Base-by-base conservation (phyloP, 2,797 vertebrate species). In the Chlorospingus semifuscus region DNA sequence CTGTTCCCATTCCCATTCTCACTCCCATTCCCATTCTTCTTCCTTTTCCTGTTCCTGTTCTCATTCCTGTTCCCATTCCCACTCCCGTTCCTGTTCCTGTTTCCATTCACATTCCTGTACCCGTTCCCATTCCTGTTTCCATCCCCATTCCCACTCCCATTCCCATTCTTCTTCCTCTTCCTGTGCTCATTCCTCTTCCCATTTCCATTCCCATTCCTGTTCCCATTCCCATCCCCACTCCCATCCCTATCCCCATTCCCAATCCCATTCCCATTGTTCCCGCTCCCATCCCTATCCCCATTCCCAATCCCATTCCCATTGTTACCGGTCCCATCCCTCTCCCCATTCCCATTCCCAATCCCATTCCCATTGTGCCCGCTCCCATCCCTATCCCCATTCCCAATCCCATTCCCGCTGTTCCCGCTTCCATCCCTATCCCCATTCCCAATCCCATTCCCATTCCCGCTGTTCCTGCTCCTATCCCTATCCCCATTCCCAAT, bases 321-420 rank as follows among this genome's bases (percentile, higher is more conserved):
- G 29, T 20, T 32, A 39, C 30, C 3, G 2, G 12, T 60, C 27
- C 57, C 52, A n/a, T 4, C 5, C 50, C 50, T 4, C 23, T 47
- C 8, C 26, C 47, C 18, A 32, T 8, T 11, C 26, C 47, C 18
- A 32, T 8, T 11, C 47, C 15, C 3, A 6, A 4, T 2, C 16
- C 49, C 16, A 0, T 16, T 4, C n/a, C 44, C 13, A 3, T 8
- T 12, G 4, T 11, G 18, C 27, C 49, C 27, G 3, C 4, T 12
- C 24, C 46, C 11, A 19, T 42, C 41, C 41, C 41, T 10, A 12
- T 46, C 21, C 21, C 42, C 8, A 17, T 9, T 27, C 63, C 30
- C 10, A 2, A 4, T 14, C 30, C 30, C 30, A 2, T 13, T 22
- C 8, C 52, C 11, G 10, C 15, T 8, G 1, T 11, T 19, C 57